Percentiles rank a stretch among this genome's conserved stretches.
Evolutionary conservation across 1,140 invertebrate species (phyloP).

Genomic region (Drosophila kanapiae): DNA sequence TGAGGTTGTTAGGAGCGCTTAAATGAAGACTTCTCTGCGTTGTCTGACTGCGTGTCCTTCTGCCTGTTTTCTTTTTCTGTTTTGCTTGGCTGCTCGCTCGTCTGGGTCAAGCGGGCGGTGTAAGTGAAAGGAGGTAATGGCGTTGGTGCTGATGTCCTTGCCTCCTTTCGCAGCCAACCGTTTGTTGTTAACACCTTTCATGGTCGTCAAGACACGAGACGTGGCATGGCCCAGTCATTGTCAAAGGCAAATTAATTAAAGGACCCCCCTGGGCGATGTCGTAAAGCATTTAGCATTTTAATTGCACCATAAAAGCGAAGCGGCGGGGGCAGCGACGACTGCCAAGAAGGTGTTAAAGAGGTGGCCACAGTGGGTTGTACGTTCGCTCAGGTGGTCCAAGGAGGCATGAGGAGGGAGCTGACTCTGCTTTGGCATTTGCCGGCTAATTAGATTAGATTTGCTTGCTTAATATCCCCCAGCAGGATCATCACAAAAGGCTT

Average conservation of each 20-base stretch:
- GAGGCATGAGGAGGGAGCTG: background rate
- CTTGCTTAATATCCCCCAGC: constrained; percentile 36
- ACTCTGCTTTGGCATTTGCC: constrained; percentile 61
- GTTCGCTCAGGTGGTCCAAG: constrained; percentile 19
- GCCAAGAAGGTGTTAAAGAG: constrained; percentile 16
- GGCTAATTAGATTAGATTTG: constrained; percentile 79
- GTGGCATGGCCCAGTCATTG: constrained; percentile 37
- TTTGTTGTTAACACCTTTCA: constrained; percentile 78
- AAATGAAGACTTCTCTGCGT: constrained; percentile 43
- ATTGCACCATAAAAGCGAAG: constrained; percentile 71
- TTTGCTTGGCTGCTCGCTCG: constrained; percentile 26
- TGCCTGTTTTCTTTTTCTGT: background rate
- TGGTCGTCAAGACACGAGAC: constrained; percentile 58
- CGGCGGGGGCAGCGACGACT: constrained; percentile 20
- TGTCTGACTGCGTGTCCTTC: constrained; percentile 28
- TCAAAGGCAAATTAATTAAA: constrained; percentile 76
- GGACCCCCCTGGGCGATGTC: constrained; percentile 57
- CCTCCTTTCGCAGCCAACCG: constrained; percentile 41
- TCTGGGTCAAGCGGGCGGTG: constrained; percentile 68
- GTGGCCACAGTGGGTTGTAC: background rate
- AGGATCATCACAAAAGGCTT: constrained; percentile 49
- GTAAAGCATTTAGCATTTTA: constrained; percentile 81
- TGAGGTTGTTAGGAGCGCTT: constrained; percentile 15
- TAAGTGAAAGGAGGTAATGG: constrained; percentile 39
- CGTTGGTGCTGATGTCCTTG: constrained; percentile 39